Base-by-base conservation (phyloP, 2,797 vertebrate species). In the Myiotriccus ornatus region DNA sequence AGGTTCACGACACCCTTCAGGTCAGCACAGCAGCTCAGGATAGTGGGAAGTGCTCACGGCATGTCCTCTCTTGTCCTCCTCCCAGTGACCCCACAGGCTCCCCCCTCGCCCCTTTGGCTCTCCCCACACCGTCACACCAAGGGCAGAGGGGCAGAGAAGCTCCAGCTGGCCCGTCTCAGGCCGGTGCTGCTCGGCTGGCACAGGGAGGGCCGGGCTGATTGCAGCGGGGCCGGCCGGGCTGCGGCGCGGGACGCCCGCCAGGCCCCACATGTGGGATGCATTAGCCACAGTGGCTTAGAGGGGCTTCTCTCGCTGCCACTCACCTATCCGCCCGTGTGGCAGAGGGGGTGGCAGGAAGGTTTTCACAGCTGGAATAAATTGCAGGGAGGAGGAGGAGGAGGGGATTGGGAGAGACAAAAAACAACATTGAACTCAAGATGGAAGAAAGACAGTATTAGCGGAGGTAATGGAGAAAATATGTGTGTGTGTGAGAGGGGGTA, bases 281-380 rank as follows among this genome's bases (percentile, higher is more conserved):
- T 98, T 98, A 98, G 96, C 86, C 96, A 95, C 95, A 70, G 97
- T 97, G 98, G 97, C 89, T 97, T 95, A 90, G 95, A 96, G 96
- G 95, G 97, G 96, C 96, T 97, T 96, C 97, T 97, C 97, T 96
- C 87, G 78, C 97, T 98, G 98, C 97, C 97, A 97, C 97, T 98
- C 98, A 98, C 98, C 98, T 97, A 96, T 96, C 97, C 97, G 93
- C 97, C 90, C 94, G 96, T 96, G 97, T 97, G 98, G 98, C 97
- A 98, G 97, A 97, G 96, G 97, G 97, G 97, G 98, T 97, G 97
- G 97, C 96, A 96, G 97, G 82, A 97, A 96, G 97, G 98, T 98
- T 98, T 98, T 98, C 98, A 98, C 98, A 99, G 98, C 98, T 98
- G 98, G 98, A 98, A 98, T 97, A 98, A 98, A 98, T 98, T 98